Conservation (phyloP, 2,888 invertebrate genomes). For the Polylopha cassiicola region DNA sequence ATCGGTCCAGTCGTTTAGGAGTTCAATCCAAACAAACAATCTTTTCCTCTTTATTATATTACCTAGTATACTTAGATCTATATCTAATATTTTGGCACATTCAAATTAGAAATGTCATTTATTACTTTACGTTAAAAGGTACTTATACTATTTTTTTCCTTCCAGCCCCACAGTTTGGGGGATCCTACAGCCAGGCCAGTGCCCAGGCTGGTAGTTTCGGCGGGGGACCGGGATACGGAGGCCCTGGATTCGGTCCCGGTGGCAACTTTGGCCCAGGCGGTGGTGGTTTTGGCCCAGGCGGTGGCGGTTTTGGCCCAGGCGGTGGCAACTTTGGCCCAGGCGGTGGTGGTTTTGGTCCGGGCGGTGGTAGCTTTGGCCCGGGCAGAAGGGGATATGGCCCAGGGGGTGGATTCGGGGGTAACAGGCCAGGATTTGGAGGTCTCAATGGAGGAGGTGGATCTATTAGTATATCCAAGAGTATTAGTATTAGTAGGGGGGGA, state of each 20-base stretch:
- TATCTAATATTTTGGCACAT: too few relatives aligned
- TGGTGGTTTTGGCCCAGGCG: conserved; percentile 23
- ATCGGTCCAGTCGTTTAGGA: too few relatives aligned
- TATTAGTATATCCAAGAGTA: conserved; percentile 44
- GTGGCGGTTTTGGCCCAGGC: conserved; percentile 19
- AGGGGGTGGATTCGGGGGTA: conserved; percentile 17
- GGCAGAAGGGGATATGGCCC: conserved; percentile 17
- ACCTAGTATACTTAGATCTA: too few relatives aligned
- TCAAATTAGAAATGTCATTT: too few relatives aligned
- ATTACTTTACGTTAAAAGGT: too few relatives aligned
- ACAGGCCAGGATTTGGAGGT: conserved; percentile 9
- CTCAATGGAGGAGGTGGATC: conserved; percentile 23
- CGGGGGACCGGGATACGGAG: conserved; percentile 21
- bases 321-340: conserved; percentile 12
- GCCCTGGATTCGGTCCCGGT: conserved; percentile 19
- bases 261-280: conserved; percentile 22
- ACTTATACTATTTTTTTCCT: too few relatives aligned
- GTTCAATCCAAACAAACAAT: too few relatives aligned
- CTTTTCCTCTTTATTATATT: too few relatives aligned
- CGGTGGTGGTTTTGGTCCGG: conserved; percentile 23
- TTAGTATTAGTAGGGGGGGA: conserved; percentile 37
- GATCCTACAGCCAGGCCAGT: conserved; percentile 32
- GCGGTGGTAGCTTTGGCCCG: conserved; percentile 7
- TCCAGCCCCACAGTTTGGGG: conserved; percentile 42
- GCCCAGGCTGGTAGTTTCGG: conserved; percentile 37